Conservation (phyloP, 2,113 vertebrate species). For the Saguinus midas region DNA sequence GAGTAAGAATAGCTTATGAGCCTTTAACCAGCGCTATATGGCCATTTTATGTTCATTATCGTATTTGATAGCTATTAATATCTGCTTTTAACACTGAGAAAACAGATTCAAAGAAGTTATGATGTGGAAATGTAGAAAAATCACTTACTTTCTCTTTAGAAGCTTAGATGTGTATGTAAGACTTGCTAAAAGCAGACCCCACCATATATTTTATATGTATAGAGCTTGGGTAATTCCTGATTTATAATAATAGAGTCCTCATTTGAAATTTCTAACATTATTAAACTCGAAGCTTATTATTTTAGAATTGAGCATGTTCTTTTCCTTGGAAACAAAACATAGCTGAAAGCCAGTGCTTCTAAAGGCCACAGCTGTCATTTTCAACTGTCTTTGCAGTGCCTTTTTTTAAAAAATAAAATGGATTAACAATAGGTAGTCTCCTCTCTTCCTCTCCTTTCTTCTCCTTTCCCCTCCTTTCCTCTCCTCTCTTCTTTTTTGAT, state of each 20-base stretch:
- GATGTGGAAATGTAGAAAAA: background rate
- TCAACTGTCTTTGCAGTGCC: background rate
- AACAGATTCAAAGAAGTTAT: background rate
- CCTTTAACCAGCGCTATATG: background rate
- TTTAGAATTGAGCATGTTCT: background rate
- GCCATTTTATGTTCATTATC: background rate
- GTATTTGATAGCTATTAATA: background rate
- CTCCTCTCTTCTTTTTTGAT: background rate
- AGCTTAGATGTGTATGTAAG: background rate
- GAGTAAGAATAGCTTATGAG: background rate
- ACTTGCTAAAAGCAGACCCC: background rate
- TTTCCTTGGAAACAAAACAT: slow-evolving; percentile 20
- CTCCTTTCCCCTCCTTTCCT: too few relatives aligned
- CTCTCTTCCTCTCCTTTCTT: too few relatives aligned
- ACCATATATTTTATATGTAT: background rate
- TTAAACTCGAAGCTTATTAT: background rate
- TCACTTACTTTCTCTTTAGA: background rate
- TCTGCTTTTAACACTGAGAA: slow-evolving; percentile 20
- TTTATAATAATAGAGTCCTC: background rate
- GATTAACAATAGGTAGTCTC: background rate
- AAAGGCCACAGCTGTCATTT: background rate
- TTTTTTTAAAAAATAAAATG: background rate
- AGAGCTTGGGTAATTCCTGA: background rate
- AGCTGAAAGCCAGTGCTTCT: background rate
- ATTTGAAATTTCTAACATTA: slow-evolving; percentile 9